A percentile compares a stretch with the other conserved stretches of the same genome.
phyloP scores from a whole-genome alignment of 2,113 vertebrate genomes.

The Paralichthys olivaceus region DNA sequence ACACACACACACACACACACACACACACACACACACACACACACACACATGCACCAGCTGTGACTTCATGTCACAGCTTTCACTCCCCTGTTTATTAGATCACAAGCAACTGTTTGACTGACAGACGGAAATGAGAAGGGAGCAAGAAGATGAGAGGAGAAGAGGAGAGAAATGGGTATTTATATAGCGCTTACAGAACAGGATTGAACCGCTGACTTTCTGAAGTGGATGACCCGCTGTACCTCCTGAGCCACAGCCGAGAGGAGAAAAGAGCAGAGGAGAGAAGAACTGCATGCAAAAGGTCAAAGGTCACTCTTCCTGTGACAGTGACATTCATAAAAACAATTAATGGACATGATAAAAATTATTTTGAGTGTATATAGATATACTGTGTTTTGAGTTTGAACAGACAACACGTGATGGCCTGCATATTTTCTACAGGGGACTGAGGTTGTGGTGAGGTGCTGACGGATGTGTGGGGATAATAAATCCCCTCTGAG shows the following conservation, averaged over 20 bases:
- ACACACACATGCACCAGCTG: conserved; percentile 59
- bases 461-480: conserved; percentile 8
- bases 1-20: conserved; percentile 6
- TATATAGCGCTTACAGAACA: no score
- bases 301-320: conserved; percentile 32
- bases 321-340: not conserved
- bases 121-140: not conserved
- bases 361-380: no score
- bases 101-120: conserved; percentile 67
- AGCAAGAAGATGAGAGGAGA: not conserved
- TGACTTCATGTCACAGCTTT: conserved; percentile 67
- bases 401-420: no score
- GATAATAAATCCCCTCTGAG: not conserved
- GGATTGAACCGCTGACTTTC: no score
- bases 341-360: no score
- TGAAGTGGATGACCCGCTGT: no score
- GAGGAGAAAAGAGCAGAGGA: no score
- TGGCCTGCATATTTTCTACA: no score
- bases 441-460: no score
- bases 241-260: no score
- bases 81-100: conserved; percentile 67
- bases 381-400: no score
- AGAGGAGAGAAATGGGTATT: not conserved
- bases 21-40: no score
- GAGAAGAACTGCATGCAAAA: conserved; percentile 11